These are phyloP conservation scores for Lophius americanus DNA, from an alignment of 2,797 vertebrate species.

Conservation along the genomic window DNA sequence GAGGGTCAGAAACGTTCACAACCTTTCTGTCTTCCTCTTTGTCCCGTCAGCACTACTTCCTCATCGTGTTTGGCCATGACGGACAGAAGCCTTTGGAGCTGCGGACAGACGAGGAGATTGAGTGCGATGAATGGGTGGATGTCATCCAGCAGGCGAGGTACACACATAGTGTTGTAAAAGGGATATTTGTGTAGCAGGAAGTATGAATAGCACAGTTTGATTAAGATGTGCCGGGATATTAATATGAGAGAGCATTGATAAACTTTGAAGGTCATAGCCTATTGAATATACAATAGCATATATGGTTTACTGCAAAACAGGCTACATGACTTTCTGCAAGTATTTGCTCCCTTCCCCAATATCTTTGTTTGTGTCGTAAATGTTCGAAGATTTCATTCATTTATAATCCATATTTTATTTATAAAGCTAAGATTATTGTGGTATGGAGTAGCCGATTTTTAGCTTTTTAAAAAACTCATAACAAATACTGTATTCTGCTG, in stretches of 20 bases:
- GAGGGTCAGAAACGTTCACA: conserved; percentile 7
- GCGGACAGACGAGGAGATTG: conserved; percentile 91
- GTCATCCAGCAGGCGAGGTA: conserved; percentile 98
- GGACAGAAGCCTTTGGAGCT: conserved; percentile 96
- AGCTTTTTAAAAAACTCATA: not conserved
- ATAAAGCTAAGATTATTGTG: too few relatives aligned
- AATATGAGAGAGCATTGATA: not conserved
- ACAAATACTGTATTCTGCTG: not conserved
- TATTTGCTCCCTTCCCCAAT: too few relatives aligned
- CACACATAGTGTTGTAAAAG: not conserved
- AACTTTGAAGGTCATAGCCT: not conserved
- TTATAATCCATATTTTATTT: too few relatives aligned
- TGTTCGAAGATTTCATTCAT: too few relatives aligned
- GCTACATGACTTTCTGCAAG: too few relatives aligned
- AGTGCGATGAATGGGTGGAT: conserved; percentile 96
- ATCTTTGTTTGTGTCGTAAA: too few relatives aligned
- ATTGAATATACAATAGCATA: conserved; percentile 1
- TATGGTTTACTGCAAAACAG: not conserved
- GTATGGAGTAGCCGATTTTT: too few relatives aligned
- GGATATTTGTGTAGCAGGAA: conserved; percentile 1
- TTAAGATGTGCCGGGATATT: conserved; percentile 22
- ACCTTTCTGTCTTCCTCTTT: conserved; percentile 14
- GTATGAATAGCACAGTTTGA: not conserved
- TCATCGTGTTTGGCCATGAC: conserved; percentile 94
- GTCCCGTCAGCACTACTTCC: conserved; percentile 90